phyloP scores from a whole-genome alignment of 2,888 invertebrate species.

The Lepidonotus clava region DNA sequence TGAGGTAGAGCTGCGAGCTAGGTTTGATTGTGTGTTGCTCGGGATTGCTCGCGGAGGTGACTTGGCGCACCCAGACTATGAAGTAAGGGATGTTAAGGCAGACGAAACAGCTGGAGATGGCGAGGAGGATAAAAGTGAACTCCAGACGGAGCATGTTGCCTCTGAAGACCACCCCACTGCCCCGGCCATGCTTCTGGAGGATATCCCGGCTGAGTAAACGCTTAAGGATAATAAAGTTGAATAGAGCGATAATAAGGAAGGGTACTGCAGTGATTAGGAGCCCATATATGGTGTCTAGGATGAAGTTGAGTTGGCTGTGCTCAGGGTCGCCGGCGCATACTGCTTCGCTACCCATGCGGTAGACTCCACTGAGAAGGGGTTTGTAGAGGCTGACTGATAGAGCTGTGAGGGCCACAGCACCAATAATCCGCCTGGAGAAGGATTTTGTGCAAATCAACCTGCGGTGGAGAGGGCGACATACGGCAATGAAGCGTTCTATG shows the following conservation, averaged over 20 bases:
- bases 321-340: constrained; percentile 68
- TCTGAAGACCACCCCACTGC: constrained; percentile 25
- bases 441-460: constrained; percentile 71
- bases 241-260: constrained; percentile 61
- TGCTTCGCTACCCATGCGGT: constrained; percentile 20
- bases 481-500: constrained; percentile 74
- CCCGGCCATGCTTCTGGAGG: neutral
- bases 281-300: constrained; percentile 75
- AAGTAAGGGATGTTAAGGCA: constrained; percentile 77
- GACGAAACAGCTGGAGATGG: constrained; percentile 76
- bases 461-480: constrained; percentile 74
- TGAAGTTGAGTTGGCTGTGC: constrained; percentile 68
- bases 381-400: constrained; percentile 70
- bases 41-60: neutral
- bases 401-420: constrained; percentile 67
- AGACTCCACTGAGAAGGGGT: constrained; percentile 69
- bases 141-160: constrained; percentile 65
- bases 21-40: neutral
- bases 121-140: constrained; percentile 76
- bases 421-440: constrained; percentile 70
- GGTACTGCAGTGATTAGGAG: constrained; percentile 64
- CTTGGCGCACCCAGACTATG: constrained; percentile 70
- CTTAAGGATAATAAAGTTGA: constrained; percentile 74
- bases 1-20: constrained; percentile 25
- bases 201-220: constrained; percentile 68